These are phyloP conservation scores for Cheilosia vulpina DNA, from an alignment of 2,888 invertebrate species.

Conservation along the genomic window DNA sequence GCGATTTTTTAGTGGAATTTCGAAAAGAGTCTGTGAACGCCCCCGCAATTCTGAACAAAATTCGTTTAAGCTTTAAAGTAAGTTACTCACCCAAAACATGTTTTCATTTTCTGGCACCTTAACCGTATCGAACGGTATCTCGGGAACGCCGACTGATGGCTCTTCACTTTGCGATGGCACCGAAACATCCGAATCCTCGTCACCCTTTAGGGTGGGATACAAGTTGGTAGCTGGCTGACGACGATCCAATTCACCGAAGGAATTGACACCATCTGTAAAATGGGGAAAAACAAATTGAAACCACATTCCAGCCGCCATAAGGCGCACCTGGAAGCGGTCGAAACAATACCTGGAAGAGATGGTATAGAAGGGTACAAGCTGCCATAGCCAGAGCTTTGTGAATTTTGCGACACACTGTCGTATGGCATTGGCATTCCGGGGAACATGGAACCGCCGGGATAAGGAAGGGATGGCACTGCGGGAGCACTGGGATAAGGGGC, in stretches of 20 bases:
- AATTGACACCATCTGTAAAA: slow-evolving; percentile 70
- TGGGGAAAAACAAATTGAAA: slow-evolving; percentile 13
- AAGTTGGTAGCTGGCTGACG: slow-evolving; percentile 68
- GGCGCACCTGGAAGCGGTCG: slow-evolving; percentile 8
- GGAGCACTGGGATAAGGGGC: slow-evolving; percentile 62
- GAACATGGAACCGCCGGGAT: slow-evolving; percentile 77
- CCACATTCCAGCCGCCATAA: slow-evolving; percentile 18
- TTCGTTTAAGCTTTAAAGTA: background rate
- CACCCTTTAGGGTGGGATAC: slow-evolving; percentile 76
- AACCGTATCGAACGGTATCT: slow-evolving; percentile 81
- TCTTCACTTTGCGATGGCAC: slow-evolving; percentile 79
- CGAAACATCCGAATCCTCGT: slow-evolving; percentile 77
- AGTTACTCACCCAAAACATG: slow-evolving; percentile 81
- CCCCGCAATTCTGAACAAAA: slow-evolving; percentile 1
- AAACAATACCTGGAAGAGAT: slow-evolving; percentile 72
- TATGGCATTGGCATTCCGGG: slow-evolving; percentile 80
- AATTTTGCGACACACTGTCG: slow-evolving; percentile 75
- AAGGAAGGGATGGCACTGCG: slow-evolving; percentile 77
- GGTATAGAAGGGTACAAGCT: slow-evolving; percentile 77
- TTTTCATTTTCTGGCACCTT: slow-evolving; percentile 82
- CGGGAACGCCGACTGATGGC: slow-evolving; percentile 79
- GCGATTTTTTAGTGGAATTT: slow-evolving; percentile 9
- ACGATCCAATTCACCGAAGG: slow-evolving; percentile 35
- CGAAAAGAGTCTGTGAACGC: background rate
- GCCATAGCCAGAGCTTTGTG: slow-evolving; percentile 68